A percentile compares a stretch with the other conserved stretches of the same genome.
Evolutionary conservation across 1,140 invertebrate genomes (phyloP).

Genomic region (Lineus longissimus): DNA sequence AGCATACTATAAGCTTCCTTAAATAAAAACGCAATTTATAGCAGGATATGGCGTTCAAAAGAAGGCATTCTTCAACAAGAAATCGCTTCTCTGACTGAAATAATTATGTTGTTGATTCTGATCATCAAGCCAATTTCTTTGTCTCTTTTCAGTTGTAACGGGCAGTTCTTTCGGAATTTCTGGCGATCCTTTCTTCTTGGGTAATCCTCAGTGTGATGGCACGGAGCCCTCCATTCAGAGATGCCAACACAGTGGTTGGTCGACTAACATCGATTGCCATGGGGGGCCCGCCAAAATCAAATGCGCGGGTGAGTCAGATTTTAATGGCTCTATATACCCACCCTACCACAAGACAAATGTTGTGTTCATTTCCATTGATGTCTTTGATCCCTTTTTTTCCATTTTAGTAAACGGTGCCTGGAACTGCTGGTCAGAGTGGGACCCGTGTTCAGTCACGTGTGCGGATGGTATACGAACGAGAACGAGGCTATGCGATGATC

Average conservation of each 20-base stretch:
- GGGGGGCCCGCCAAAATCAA: constrained; percentile 5
- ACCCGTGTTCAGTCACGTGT: constrained; percentile 45
- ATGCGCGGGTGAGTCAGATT: constrained; percentile 15
- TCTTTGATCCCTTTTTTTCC: too few species aligned
- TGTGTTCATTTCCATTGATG: too few species aligned
- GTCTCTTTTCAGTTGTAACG: constrained; percentile 11
- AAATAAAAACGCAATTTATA: not conserved
- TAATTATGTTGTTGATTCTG: too few species aligned
- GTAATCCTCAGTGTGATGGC: not conserved
- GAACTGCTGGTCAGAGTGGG: constrained; percentile 59
- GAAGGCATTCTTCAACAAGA: too few species aligned
- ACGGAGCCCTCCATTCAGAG: not conserved
- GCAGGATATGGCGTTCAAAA: not conserved
- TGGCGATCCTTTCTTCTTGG: not conserved
- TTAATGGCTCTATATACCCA: too few species aligned
- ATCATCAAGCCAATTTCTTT: too few species aligned
- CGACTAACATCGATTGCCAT: not conserved
- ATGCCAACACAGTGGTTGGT: constrained; percentile 6
- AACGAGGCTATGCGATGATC: constrained; percentile 42
- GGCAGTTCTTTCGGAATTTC: constrained; percentile 6
- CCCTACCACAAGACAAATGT: too few species aligned
- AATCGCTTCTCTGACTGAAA: too few species aligned
- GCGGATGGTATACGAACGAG: constrained; percentile 40
- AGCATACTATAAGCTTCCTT: not conserved
- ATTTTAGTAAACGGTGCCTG: constrained; percentile 54